phyloP scores from a whole-genome alignment of 2,113 vertebrate species.

The Parotia lawesii region DNA sequence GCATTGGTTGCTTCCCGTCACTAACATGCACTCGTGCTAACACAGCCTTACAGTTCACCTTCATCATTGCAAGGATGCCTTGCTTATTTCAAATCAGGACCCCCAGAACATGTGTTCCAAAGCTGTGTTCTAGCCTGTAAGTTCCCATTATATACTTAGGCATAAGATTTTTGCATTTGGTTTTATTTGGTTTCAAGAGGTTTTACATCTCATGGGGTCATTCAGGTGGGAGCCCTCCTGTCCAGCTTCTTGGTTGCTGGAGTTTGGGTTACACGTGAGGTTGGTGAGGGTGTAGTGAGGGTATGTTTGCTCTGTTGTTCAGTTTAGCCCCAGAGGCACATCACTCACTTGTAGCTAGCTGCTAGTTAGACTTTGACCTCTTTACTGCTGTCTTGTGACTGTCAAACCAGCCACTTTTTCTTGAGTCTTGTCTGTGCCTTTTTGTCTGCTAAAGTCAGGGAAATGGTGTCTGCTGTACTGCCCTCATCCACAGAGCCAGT shows the following conservation, averaged over 20 bases:
- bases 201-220: neutral
- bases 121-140: neutral
- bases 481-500: neutral
- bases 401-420: neutral
- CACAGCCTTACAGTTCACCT: neutral
- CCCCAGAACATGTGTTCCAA: neutral
- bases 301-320: neutral
- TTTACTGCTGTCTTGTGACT: neutral
- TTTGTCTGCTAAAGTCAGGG: neutral
- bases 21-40: neutral
- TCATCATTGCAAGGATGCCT: neutral
- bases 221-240: neutral
- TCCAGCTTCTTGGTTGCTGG: neutral
- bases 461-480: neutral
- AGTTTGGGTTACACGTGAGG: neutral
- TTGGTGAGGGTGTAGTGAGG: neutral
- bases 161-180: neutral
- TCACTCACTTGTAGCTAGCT: fast-evolving
- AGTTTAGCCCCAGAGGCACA: neutral
- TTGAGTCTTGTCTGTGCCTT: neutral
- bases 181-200: neutral
- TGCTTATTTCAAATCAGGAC: neutral
- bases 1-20: neutral
- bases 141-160: fast-evolving
- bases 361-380: neutral